Evolutionary conservation across 2,113 vertebrate genomes (phyloP), one percentile per base, ranked within the genome.

Genomic region (Rhynchomys soricoides): DNA sequence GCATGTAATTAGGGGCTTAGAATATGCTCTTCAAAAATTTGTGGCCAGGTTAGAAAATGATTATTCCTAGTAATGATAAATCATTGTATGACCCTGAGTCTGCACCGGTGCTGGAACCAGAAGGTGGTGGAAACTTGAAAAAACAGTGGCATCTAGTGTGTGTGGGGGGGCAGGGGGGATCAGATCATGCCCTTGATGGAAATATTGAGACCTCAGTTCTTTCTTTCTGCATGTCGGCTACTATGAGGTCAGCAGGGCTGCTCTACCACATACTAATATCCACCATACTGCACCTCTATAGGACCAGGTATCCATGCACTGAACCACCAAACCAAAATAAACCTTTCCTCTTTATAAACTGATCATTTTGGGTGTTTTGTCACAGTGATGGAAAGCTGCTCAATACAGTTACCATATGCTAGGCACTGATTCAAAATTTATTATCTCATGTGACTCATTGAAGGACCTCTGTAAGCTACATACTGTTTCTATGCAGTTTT

Each of bases 1-100:
- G 34, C 12, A 9, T 2, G 22, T 97, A 45, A 59, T 45, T n/a
- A 83, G 74, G 40, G 26, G 74, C 34, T 45, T 4, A 90, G 59
- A 73, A 86, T 52, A 24, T 93, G 55, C n/a, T 95, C 45, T 86
- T n/a, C 48, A 91, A 93, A 40, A 55, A 75, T 70, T 13, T 70
- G 71, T 37, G 34, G 64, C 71, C 71, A 66, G 29, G n/a, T 90
- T 59, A 62, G 55, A 79, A 83, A 87, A 55, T 37, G 31, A 66
- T 90, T 90, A 24, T 52, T 71, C 21, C 34, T 88, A 52, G 78
- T 79, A 71, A 93, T 90, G 9, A 59, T 7, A 87, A 93, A 83
- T 77, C 31, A 70, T 11, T 71, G 7, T 48, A 21, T 37, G 73
- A 43, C 24, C 37, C 19, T 22, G 16, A 19, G 10, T 48, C 55